Evolutionary conservation across 2,888 invertebrate species (phyloP).

Genomic region (Mythimna pallens): DNA sequence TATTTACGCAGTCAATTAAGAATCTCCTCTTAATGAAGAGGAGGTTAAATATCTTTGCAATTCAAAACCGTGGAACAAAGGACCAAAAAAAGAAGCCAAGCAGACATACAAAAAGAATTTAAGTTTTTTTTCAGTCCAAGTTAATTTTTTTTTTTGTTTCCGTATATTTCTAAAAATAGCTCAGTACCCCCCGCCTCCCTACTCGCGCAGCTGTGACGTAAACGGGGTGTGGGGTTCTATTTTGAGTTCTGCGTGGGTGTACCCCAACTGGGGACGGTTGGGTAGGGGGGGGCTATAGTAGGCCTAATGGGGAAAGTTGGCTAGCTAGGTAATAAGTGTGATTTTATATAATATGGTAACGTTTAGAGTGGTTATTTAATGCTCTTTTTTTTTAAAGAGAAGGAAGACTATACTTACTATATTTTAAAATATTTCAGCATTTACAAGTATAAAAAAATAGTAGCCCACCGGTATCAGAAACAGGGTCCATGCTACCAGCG

Average conservation of each 20-base stretch:
- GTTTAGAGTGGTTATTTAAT: neutral
- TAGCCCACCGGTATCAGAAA: no score
- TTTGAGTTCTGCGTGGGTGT: constrained; percentile 71
- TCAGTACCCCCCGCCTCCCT: constrained; percentile 30
- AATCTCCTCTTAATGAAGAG: constrained; percentile 4
- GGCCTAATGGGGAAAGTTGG: constrained; percentile 62
- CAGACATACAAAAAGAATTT: constrained; percentile 16
- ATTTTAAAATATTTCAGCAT: no score
- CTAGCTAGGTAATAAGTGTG: constrained; percentile 48
- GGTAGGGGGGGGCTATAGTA: constrained; percentile 42
- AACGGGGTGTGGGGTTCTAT: constrained; percentile 75
- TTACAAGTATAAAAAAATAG: no score
- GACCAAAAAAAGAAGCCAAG: neutral
- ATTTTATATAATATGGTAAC: constrained; percentile 44
- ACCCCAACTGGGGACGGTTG: constrained; percentile 30
- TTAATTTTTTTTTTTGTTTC: constrained; percentile 35
- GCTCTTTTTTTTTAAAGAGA: no score
- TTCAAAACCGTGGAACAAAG: constrained; percentile 5
- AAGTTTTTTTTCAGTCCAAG: constrained; percentile 25
- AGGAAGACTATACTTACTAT: no score
- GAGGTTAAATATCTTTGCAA: neutral
- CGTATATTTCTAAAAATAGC: constrained; percentile 58
- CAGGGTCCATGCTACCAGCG: no score
- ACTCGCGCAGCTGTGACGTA: constrained; percentile 66
- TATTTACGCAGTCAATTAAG: constrained; percentile 18